phyloP scores from a whole-genome alignment of 2,888 invertebrate genomes.

The Tiliacea citrago region DNA sequence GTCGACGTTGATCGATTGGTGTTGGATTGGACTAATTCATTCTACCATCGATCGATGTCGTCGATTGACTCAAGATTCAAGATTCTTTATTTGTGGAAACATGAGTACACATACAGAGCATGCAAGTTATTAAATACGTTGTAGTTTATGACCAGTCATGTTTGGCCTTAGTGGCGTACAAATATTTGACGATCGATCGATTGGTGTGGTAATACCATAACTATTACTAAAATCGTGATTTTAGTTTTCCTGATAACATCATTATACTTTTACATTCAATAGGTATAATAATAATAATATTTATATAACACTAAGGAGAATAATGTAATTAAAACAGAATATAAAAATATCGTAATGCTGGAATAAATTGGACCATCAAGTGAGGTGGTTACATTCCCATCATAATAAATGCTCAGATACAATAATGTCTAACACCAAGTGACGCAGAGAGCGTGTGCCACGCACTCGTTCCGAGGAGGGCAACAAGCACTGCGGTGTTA shows the following conservation, averaged over 20 bases:
- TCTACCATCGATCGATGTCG: no score
- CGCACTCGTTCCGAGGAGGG: not conserved
- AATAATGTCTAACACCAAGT: not conserved
- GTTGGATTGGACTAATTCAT: no score
- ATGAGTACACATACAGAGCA: no score
- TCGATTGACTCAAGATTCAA: no score
- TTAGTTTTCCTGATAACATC: constrained; percentile 6
- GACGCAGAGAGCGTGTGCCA: not conserved
- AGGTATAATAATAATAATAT: not conserved
- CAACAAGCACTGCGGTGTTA: not conserved
- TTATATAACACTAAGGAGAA: constrained; percentile 5
- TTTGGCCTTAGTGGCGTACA: no score
- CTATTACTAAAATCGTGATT: not conserved
- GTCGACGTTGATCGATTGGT: no score
- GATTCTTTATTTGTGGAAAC: no score
- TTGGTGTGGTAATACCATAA: no score
- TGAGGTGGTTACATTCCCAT: not conserved
- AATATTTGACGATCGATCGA: no score
- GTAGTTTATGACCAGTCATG: no score
- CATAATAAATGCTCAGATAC: constrained; percentile 7
- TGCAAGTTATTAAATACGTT: no score
- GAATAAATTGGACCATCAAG: not conserved
- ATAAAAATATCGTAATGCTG: not conserved
- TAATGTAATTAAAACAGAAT: constrained; percentile 4
- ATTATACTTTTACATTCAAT: constrained; percentile 4